phyloP scores from a whole-genome alignment of 2,797 vertebrate genomes.

The Alca torda region DNA sequence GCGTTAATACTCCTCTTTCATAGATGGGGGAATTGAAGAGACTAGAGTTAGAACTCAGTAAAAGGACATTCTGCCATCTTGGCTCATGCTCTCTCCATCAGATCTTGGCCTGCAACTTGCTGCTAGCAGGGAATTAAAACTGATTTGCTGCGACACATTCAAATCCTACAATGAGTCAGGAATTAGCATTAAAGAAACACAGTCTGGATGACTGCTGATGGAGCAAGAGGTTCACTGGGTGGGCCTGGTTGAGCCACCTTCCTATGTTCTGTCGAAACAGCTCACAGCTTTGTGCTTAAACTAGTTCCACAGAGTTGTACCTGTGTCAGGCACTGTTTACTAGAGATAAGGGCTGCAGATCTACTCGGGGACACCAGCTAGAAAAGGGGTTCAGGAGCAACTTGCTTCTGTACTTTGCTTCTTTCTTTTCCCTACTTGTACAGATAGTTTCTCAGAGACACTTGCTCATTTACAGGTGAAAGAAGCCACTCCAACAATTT shows the following conservation, averaged over 20 bases:
- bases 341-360: neutral
- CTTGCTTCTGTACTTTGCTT: neutral
- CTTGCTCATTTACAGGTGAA: neutral
- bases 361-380: neutral
- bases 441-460: neutral
- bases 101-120: constrained; percentile 8
- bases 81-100: neutral
- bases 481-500: neutral
- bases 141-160: constrained; percentile 29
- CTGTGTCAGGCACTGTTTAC: neutral
- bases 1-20: neutral
- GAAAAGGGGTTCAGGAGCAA: neutral
- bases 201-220: neutral
- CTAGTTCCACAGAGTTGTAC: neutral
- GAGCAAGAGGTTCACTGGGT: neutral
- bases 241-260: neutral
- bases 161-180: constrained; percentile 6
- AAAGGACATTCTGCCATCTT: constrained; percentile 24
- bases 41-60: neutral
- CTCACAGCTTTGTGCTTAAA: neutral
- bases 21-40: neutral
- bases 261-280: neutral
- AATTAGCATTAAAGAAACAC: constrained; percentile 22
- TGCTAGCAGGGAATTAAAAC: constrained; percentile 34
- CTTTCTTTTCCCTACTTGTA: neutral